Percentiles rank a stretch among this genome's conserved stretches.
phyloP scores from a whole-genome alignment of 2,113 vertebrate genomes.

The Nanorana parkeri region DNA sequence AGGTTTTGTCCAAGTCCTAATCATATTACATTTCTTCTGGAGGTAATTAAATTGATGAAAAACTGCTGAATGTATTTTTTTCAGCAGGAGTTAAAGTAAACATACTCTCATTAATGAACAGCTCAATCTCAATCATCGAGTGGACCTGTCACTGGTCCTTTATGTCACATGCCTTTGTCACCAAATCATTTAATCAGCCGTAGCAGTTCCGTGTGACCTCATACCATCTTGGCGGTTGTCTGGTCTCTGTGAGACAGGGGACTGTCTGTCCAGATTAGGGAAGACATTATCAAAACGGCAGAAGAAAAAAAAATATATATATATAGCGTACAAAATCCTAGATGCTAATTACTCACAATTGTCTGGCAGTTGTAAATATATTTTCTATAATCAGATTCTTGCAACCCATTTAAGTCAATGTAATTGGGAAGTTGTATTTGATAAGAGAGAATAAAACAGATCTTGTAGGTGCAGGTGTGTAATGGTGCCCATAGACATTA shows the following conservation, averaged over 20 bases:
- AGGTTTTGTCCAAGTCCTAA: slow-evolving; percentile 64
- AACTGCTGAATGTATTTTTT: slow-evolving; percentile 70
- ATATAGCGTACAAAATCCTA: background rate
- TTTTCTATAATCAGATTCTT: too few relatives aligned
- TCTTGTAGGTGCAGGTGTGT: too few relatives aligned
- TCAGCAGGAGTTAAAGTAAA: slow-evolving; percentile 67
- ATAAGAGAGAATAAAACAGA: too few relatives aligned
- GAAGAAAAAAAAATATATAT: slow-evolving; percentile 2
- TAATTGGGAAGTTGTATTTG: too few relatives aligned
- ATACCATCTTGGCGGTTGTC: slow-evolving; percentile 11
- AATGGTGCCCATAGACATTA: too few relatives aligned
- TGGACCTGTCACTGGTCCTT: slow-evolving; percentile 63
- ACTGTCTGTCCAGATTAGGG: slow-evolving; percentile 2
- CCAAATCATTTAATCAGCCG: slow-evolving; percentile 66
- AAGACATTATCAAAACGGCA: slow-evolving; percentile 33
- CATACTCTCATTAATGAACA: slow-evolving; percentile 69
- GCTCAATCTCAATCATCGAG: slow-evolving; percentile 72
- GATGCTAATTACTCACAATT: background rate
- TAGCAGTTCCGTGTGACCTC: slow-evolving; percentile 53
- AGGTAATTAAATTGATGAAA: slow-evolving; percentile 77
- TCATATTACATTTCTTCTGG: slow-evolving; percentile 70
- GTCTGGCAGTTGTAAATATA: background rate
- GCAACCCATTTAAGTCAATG: too few relatives aligned
- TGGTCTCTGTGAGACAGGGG: slow-evolving; percentile 13
- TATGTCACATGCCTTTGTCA: slow-evolving; percentile 67